Evolutionary conservation across 2,797 vertebrate species (phyloP), one percentile per base, ranked within the genome.

Genomic region (Centroberyx gerrardi): DNA sequence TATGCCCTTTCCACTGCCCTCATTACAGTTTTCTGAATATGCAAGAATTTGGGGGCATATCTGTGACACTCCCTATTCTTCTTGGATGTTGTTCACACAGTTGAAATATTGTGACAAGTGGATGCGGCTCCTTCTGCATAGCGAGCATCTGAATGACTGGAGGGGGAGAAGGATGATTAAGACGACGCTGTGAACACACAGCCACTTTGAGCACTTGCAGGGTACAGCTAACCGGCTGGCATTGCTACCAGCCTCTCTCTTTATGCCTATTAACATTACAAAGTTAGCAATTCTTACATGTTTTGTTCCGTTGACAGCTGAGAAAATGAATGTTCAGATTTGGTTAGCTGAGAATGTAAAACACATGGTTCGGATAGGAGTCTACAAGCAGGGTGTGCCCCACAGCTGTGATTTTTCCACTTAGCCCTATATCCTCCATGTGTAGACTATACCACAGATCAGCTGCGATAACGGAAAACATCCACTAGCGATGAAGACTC

Each of bases 191-290:
- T 68, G 58, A 76, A 86, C 82, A 73, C 44, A 62, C 46, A 48
- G 51, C 62, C 61, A 75, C 69, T 44, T 74, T 31, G 54, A 63
- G 69, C 66, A 63, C 65, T 74, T 51, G 17, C 71, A 62, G 61
- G 54, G 55, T 52, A 3, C 48, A 68, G 62, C 65, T 78, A 62
- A 72, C 17, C 53, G 67, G 80, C 53, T 73, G 72, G 79, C 75
- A 55, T 40, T 2, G 68, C 28, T 61, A 27, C 36, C 54, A 65
- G 49, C 22, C 22, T 61, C 68, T 78, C 48, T 53, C 55, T 73
- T 80, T 75, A 82, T 54, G 53, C 72, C 60, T 65, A 69, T 82
- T 71, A 87, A 59, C 51, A 68, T 76, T 10, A 75, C 71, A 87
- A 74, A 71, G 38, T 62, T 73, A 56, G 54, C 0, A 46, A 70